A percentile compares a stretch with the other conserved stretches of the same genome.
These are phyloP conservation scores for Dermatemys mawii DNA, from an alignment of 2,113 vertebrate species.

Conservation along the genomic window DNA sequence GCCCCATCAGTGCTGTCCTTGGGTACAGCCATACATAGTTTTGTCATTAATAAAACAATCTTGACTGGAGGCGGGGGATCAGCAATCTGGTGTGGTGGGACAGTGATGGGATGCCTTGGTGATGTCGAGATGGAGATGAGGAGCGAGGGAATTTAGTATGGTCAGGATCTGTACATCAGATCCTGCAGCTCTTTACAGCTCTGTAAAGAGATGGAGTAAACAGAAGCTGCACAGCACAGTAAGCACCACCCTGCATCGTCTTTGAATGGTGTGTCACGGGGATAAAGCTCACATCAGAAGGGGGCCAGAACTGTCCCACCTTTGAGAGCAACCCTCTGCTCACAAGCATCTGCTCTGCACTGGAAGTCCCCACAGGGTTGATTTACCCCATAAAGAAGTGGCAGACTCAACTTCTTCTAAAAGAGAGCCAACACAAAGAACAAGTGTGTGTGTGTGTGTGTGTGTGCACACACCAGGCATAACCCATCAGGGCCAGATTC, in stretches of 20 bases:
- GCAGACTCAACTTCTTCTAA: neutral
- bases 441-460: too few relatives aligned
- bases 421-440: neutral
- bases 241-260: neutral
- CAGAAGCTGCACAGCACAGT: neutral
- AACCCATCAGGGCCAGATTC: neutral
- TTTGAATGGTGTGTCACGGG: neutral
- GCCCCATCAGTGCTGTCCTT: rapidly evolving
- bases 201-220: neutral
- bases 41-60: neutral
- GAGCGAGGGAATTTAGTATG: neutral
- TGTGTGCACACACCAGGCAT: neutral
- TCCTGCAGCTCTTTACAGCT: too few relatives aligned
- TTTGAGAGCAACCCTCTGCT: rapidly evolving
- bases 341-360: neutral
- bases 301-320: neutral
- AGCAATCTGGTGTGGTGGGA: too few relatives aligned
- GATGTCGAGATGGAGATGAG: neutral
- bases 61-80: too few relatives aligned
- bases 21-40: neutral
- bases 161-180: neutral
- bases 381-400: neutral
- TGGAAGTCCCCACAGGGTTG: neutral
- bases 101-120: neutral
- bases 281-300: neutral